A percentile compares a stretch with the other conserved stretches of the same genome.
Conservation (phyloP, 2,888 invertebrate species). For the Drosophila mercatorum region DNA sequence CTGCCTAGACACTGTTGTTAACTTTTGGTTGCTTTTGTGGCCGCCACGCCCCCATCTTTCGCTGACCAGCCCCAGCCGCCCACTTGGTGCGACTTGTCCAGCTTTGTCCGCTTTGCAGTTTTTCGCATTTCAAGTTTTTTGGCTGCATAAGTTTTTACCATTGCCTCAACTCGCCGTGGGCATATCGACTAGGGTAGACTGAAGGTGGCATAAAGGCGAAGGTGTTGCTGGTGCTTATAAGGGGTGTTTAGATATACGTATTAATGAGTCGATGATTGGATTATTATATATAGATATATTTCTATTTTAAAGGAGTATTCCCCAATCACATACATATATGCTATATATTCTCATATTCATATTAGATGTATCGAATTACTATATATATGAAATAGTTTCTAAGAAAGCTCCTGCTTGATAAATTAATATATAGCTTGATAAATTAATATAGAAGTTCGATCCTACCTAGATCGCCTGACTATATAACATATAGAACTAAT, state of each 20-base stretch:
- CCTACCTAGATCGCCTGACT: no score
- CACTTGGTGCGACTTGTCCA: constrained; percentile 8
- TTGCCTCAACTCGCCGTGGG: background rate
- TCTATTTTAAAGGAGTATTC: no score
- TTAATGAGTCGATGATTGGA: no score
- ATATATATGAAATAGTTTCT: no score
- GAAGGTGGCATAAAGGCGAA: background rate
- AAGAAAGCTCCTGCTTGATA: no score
- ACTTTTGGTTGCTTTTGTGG: constrained; percentile 59
- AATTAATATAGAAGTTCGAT: no score
- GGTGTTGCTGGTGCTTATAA: background rate
- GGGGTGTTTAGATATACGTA: no score
- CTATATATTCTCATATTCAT: no score
- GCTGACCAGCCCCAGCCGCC: constrained; percentile 6
- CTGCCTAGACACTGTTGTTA: constrained; percentile 65
- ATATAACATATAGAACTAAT: no score
- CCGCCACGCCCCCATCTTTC: constrained; percentile 26
- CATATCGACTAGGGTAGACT: background rate
- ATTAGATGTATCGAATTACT: background rate
- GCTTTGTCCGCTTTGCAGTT: constrained; percentile 21
- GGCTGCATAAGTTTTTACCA: constrained; percentile 7
- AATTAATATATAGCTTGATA: no score
- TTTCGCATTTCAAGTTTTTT: constrained; percentile 32
- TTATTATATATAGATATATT: no score
- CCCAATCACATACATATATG: no score